Percentiles rank a stretch among this genome's conserved stretches.
Evolutionary conservation across 92 coral and sea anemone genomes (phyloP).

Genomic region (Scolanthus callimorphus): DNA sequence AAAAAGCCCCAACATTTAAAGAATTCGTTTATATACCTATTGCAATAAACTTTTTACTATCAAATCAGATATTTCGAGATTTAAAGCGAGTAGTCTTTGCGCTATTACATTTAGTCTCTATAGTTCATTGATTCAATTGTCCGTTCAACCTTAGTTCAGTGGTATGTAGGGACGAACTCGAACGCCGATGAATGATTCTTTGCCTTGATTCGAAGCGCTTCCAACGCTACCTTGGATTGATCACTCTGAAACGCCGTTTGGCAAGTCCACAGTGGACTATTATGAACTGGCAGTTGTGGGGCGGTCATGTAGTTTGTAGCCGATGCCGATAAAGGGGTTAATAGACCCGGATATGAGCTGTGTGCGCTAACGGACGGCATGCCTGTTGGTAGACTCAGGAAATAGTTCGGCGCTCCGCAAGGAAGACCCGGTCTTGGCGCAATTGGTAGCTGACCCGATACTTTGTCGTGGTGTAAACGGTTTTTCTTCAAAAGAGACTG

Average conservation of each 20-base stretch:
- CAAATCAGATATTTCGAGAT: too few relatives aligned
- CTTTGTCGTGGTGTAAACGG: conserved; percentile 68
- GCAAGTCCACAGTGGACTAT: conserved; percentile 90
- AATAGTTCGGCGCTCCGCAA: conserved; percentile 88
- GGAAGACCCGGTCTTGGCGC: conserved; percentile 97
- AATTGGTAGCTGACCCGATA: conserved; percentile 83
- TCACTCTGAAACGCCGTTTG: conserved; percentile 83
- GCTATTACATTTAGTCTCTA: too few relatives aligned
- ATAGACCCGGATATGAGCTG: conserved; percentile 71
- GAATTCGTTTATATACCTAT: too few relatives aligned
- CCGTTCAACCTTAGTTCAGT: too few relatives aligned
- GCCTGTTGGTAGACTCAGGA: conserved; percentile 82
- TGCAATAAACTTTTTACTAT: too few relatives aligned
- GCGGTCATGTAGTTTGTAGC: conserved; percentile 84
- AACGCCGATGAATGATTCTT: conserved; percentile 90
- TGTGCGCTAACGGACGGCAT: conserved; percentile 86
- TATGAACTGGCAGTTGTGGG: conserved; percentile 88
- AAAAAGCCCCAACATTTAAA: too few relatives aligned
- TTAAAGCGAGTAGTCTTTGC: too few relatives aligned
- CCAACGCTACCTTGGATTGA: conserved; percentile 85
- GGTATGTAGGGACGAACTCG: conserved; percentile 89
- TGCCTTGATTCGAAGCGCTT: conserved; percentile 89
- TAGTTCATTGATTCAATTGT: too few relatives aligned
- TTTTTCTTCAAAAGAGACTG: conserved; percentile 82
- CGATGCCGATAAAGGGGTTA: conserved; percentile 81